These are phyloP conservation scores for Melospiza georgiana DNA, from an alignment of 2,113 vertebrate species.

Conservation along the genomic window DNA sequence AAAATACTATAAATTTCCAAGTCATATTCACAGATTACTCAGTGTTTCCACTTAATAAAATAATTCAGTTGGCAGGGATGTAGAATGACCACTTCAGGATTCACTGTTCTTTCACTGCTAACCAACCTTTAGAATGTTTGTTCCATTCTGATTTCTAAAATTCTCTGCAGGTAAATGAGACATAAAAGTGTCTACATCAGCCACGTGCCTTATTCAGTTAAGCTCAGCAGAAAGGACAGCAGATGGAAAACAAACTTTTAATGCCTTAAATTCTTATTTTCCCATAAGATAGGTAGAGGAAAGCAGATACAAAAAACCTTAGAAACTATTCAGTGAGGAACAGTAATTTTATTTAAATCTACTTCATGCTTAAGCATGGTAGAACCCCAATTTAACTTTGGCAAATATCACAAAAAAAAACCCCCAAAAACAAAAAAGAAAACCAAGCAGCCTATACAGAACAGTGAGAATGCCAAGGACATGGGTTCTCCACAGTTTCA, in stretches of 20 bases:
- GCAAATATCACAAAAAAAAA: slow-evolving; percentile 82
- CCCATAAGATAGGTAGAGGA: fast-evolving
- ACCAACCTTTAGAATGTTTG: neutral
- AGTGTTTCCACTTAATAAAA: neutral
- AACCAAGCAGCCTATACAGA: slow-evolving; percentile 85
- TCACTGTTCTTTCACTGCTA: neutral
- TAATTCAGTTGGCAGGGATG: neutral
- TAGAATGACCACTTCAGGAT: neutral
- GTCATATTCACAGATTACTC: neutral
- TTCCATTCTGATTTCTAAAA: neutral
- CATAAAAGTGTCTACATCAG: fast-evolving
- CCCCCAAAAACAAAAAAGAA: neutral
- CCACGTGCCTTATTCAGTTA: neutral
- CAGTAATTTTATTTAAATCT: slow-evolving; percentile 89
- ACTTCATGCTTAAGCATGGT: slow-evolving; percentile 83
- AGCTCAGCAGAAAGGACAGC: neutral
- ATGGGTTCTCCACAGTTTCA: slow-evolving; percentile 78
- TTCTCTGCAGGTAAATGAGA: neutral
- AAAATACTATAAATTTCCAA: neutral
- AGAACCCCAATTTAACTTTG: slow-evolving; percentile 87
- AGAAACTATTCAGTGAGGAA: slow-evolving; percentile 61
- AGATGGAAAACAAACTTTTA: neutral
- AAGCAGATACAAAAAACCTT: neutral
- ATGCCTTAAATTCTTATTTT: neutral
- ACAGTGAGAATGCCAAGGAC: slow-evolving; percentile 80